Percentiles rank a stretch among this genome's conserved stretches.
phyloP scores from a whole-genome alignment of 2,888 invertebrate genomes.

The Alloscopus bannaensis region DNA sequence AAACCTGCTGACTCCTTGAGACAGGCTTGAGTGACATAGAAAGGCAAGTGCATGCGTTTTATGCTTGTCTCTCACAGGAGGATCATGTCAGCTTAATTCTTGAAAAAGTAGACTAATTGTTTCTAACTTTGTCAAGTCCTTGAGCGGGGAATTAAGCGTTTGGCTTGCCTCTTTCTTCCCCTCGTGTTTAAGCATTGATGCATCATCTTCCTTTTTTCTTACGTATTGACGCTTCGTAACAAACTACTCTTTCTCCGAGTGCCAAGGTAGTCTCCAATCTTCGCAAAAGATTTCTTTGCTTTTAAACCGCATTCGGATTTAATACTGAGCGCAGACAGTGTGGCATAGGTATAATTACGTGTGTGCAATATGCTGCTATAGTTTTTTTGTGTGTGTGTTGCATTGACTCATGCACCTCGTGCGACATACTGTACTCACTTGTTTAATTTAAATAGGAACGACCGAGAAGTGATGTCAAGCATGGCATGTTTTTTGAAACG shows the following conservation, averaged over 20 bases:
- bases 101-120: constrained; percentile 43
- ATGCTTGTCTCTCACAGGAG: too few species aligned
- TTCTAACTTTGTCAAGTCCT: constrained; percentile 44
- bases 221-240: background rate
- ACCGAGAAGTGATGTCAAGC: constrained; percentile 49
- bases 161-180: constrained; percentile 29
- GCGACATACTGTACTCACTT: too few species aligned
- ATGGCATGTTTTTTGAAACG: constrained; percentile 56
- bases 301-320: too few species aligned
- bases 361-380: too few species aligned
- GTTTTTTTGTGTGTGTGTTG: background rate
- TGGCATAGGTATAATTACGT: too few species aligned
- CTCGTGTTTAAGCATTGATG: constrained; percentile 9
- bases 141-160: constrained; percentile 39
- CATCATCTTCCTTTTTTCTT: background rate
- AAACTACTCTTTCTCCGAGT: background rate
- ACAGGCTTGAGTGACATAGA: too few species aligned
- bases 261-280: too few species aligned
- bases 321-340: too few species aligned
- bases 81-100: constrained; percentile 2
- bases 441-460: constrained; percentile 12
- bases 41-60: too few species aligned
- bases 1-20: too few species aligned
- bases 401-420: too few species aligned
- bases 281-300: too few species aligned